phyloP scores from a whole-genome alignment of 1,140 invertebrate genomes.

The Cyclargus thomasi region DNA sequence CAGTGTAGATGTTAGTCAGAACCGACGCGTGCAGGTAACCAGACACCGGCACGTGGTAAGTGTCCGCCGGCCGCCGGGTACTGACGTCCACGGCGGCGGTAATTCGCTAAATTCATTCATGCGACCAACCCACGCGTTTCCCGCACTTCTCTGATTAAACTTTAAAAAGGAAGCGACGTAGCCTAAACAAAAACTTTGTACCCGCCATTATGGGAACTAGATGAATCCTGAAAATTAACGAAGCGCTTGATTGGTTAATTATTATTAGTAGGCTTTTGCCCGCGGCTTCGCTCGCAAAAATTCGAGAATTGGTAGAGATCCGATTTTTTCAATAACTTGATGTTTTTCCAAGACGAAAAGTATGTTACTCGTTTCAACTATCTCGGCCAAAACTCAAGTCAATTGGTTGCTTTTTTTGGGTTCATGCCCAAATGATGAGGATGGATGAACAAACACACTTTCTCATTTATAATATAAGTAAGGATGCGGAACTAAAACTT shows the following conservation, averaged over 20 bases:
- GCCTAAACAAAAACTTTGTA: slow-evolving; percentile 35
- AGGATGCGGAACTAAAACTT: no score
- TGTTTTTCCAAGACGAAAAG: no score
- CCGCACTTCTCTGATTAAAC: slow-evolving; percentile 36
- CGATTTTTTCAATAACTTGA: no score
- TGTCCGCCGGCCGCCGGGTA: background rate
- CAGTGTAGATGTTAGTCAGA: background rate
- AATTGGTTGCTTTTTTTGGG: no score
- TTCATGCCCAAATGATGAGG: no score
- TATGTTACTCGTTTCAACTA: no score
- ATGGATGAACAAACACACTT: no score
- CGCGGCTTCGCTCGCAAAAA: no score
- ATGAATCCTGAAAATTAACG: background rate
- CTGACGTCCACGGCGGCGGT: background rate
- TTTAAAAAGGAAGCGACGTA: slow-evolving; percentile 53
- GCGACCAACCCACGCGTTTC: slow-evolving; percentile 51
- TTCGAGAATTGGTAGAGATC: no score
- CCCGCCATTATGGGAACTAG: background rate
- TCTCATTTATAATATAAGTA: no score
- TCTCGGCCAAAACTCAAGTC: no score
- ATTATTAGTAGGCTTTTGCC: no score
- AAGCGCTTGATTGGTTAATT: background rate
- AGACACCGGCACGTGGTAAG: background rate
- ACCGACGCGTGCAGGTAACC: background rate
- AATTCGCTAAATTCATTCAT: slow-evolving; percentile 58